Conservation (phyloP, 2,113 vertebrate species). For the Lasiurus borealis region DNA sequence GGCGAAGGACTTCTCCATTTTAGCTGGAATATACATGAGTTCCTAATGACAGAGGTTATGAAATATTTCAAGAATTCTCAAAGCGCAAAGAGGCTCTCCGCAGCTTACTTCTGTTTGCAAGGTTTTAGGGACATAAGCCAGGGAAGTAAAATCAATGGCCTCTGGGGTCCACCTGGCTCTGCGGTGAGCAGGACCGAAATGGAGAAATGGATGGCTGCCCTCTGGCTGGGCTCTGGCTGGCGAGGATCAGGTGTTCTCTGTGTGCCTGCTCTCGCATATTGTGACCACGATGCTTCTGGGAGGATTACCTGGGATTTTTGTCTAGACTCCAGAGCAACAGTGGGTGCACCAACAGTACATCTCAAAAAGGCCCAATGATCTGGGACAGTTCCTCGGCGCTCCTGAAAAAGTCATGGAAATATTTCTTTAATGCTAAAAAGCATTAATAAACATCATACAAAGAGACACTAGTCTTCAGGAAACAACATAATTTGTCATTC, state of each 20-base stretch:
- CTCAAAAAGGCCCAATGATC: neutral
- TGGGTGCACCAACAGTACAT: neutral
- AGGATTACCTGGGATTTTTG: neutral
- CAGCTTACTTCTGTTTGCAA: neutral
- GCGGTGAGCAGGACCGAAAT: no score
- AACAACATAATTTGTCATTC: rapidly evolving
- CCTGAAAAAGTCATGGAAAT: neutral
- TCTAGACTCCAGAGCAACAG: neutral
- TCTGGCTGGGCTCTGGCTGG: neutral
- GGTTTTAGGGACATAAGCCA: neutral
- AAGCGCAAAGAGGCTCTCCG: neutral
- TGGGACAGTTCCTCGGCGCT: neutral
- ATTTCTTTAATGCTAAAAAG: neutral
- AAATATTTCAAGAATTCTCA: neutral
- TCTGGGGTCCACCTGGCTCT: rapidly evolving
- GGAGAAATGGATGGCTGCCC: rapidly evolving
- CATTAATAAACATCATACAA: rapidly evolving
- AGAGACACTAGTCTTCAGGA: rapidly evolving
- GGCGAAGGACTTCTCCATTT: neutral
- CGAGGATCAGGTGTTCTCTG: neutral
- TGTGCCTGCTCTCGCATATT: rapidly evolving
- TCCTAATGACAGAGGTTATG: neutral
- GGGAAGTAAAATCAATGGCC: neutral
- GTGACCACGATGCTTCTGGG: neutral
- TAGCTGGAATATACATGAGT: neutral